Percentiles rank a stretch among this genome's conserved stretches.
Evolutionary conservation across 1,140 invertebrate genomes (phyloP).

Genomic region (Antheraea mylitta): DNA sequence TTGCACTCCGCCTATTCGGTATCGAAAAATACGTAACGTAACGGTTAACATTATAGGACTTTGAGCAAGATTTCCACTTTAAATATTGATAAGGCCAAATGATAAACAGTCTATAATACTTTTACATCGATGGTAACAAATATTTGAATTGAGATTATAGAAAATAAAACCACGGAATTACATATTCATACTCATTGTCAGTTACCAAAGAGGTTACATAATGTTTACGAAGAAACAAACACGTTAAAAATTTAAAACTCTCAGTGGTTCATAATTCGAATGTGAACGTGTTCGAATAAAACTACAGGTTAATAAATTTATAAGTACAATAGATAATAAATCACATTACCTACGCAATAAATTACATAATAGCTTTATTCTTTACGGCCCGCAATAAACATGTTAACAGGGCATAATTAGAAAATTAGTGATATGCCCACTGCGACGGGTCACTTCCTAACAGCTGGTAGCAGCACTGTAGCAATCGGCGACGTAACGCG

Average conservation of each 20-base stretch:
- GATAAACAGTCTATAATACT: background rate
- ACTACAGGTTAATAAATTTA: background rate
- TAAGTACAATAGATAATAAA: slow-evolving; percentile 3
- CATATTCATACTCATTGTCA: too few species aligned
- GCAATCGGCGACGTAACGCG: slow-evolving; percentile 16
- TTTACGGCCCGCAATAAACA: slow-evolving; percentile 14
- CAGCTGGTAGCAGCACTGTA: background rate
- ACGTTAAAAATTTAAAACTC: background rate
- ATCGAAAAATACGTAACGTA: background rate
- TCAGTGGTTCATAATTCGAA: background rate
- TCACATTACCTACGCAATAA: slow-evolving; percentile 2
- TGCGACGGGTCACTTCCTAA: slow-evolving; percentile 13
- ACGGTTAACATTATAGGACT: background rate
- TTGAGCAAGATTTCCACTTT: background rate
- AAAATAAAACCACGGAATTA: too few species aligned
- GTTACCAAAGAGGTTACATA: too few species aligned
- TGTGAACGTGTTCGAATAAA: background rate
- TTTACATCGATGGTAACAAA: background rate
- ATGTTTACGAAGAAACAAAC: background rate
- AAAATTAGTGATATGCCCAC: slow-evolving; percentile 23
- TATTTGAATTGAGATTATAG: too few species aligned
- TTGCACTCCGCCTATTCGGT: background rate
- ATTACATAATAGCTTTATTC: background rate
- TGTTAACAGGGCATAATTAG: slow-evolving; percentile 7
- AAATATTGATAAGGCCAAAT: background rate